Base-by-base conservation (phyloP, 2,888 invertebrate genomes). In the Drosophila glabriapex region DNA sequence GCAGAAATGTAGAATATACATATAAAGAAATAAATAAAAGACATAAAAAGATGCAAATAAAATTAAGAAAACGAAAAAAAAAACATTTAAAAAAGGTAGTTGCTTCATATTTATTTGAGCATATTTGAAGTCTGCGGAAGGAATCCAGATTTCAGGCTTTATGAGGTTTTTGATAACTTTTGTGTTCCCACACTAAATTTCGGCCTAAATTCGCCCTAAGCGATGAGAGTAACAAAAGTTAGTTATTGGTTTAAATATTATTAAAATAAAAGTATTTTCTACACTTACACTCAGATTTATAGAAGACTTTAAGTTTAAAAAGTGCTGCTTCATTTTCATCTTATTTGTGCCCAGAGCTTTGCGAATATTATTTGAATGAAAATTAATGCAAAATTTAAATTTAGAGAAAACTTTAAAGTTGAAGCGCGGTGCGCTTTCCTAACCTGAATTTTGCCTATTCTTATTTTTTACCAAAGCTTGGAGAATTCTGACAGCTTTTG, bases 11-110 rank as follows among this genome's bases (percentile, higher is more conserved):
- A 69, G 58, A 49, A 61, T 25, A 35, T 31, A 41, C 25, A 49
- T 25, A 73, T 68, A 79, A 62, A 61, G 65, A 80, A 80, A 85
- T 83, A 86, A 85, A 89, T 89, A 79, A 85, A 89, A 81, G 73
- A 71, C 76, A 89, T 76, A 86, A 81, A 84, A 77, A 78, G 76
- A 87, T 82, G 86, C 82, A 87, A 87, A 87, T 89, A 87, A 87
- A 89, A 87, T 87, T 87, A 89, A 85, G 78, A 85, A 83, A 80
- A 80, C 72, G 66, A 74, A 75, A 73, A 37, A 65, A 41, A 55
- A 58, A 31, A 9, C 9, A 14, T 22, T 25, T 25, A 7, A 12
- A 46, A 58, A 74, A 4, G 31, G 60, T 52, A 75, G 66, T 64
- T 75, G 61, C 50, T 25, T 66, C 43, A 55, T 39, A 64, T 66